These are phyloP conservation scores for Lycaena phlaeas DNA, from an alignment of 2,888 invertebrate genomes.

Conservation along the genomic window DNA sequence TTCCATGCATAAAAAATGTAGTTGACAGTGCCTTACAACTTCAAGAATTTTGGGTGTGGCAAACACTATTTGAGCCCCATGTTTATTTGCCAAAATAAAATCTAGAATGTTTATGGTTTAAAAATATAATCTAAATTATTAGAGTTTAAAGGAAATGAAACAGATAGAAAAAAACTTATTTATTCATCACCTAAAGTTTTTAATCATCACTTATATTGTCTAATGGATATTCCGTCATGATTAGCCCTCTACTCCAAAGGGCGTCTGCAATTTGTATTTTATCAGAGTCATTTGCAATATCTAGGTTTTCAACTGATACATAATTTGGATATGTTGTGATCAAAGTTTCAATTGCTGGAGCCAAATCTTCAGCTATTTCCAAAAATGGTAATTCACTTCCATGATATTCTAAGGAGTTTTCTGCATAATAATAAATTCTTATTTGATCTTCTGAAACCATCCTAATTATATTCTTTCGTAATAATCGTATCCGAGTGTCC, in stretches of 20 bases:
- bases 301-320: slow-evolving; percentile 80
- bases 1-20: too few relatives aligned
- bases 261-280: slow-evolving; percentile 78
- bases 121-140: background rate
- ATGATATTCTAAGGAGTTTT: slow-evolving; percentile 90
- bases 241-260: slow-evolving; percentile 87
- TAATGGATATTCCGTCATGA: slow-evolving; percentile 80
- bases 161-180: background rate
- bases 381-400: slow-evolving; percentile 80
- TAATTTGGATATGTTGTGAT: slow-evolving; percentile 85
- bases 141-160: background rate
- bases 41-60: too few relatives aligned
- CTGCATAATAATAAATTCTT: slow-evolving; percentile 84
- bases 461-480: slow-evolving; percentile 69
- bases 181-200: too few relatives aligned
- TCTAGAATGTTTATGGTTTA: too few relatives aligned
- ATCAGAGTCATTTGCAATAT: slow-evolving; percentile 74
- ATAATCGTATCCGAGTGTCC: slow-evolving; percentile 75
- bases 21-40: too few relatives aligned
- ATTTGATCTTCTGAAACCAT: slow-evolving; percentile 77
- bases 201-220: slow-evolving; percentile 56
- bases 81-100: too few relatives aligned
- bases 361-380: slow-evolving; percentile 79
- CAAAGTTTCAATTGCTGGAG: slow-evolving; percentile 80
- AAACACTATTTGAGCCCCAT: too few relatives aligned